Evolutionary conservation across 2,888 invertebrate genomes (phyloP).

Genomic region (Dyspetes luteomarginatus): DNA sequence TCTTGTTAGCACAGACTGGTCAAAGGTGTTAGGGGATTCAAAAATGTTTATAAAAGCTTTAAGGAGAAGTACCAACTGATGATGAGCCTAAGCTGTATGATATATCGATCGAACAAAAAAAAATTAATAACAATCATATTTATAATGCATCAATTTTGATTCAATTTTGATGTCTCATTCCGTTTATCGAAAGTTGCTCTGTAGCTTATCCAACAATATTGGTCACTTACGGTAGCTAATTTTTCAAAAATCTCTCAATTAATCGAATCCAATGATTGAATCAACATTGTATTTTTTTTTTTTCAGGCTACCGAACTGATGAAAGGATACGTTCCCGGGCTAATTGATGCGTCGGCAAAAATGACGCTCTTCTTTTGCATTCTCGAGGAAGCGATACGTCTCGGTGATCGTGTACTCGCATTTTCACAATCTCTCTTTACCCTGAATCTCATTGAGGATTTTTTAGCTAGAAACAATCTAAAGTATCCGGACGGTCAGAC

Average conservation of each 20-base stretch:
- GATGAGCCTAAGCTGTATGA: too few species aligned
- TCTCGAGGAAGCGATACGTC: slow-evolving; percentile 92
- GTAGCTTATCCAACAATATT: too few species aligned
- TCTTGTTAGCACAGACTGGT: too few species aligned
- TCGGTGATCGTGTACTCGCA: slow-evolving; percentile 95
- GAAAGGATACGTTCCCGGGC: slow-evolving; percentile 94
- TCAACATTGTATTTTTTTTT: slow-evolving; percentile 65
- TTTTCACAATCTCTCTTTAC: slow-evolving; percentile 99
- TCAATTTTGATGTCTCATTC: too few species aligned
- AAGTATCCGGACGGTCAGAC: slow-evolving; percentile 86
- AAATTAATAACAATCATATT: too few species aligned
- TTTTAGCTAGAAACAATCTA: slow-evolving; percentile 89
- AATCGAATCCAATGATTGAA: slow-evolving; percentile 4
- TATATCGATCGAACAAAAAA: too few species aligned
- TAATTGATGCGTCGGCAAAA: slow-evolving; percentile 96
- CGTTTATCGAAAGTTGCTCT: too few species aligned
- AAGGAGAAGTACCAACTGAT: too few species aligned
- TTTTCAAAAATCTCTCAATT: slow-evolving; percentile 2
- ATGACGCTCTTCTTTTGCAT: slow-evolving; percentile 97
- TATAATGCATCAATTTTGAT: too few species aligned
- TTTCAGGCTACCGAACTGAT: slow-evolving; percentile 90
- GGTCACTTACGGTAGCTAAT: slow-evolving; percentile 2
- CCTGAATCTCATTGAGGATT: slow-evolving; percentile 96
- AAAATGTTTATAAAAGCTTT: too few species aligned
- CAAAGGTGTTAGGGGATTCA: too few species aligned